Base-by-base conservation (phyloP, 1,140 invertebrate genomes). In the Drosophila nasuta region DNA sequence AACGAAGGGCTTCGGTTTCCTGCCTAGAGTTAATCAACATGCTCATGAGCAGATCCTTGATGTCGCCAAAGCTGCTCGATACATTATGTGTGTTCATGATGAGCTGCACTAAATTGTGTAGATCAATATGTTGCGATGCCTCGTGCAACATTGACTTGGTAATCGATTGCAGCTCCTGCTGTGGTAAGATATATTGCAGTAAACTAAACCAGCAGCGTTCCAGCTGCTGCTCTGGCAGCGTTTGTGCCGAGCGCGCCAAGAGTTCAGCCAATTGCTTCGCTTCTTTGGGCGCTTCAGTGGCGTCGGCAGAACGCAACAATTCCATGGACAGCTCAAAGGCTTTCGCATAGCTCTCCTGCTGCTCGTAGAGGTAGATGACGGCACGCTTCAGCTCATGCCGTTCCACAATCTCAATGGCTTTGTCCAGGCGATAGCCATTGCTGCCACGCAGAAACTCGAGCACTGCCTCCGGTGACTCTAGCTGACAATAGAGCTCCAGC, bases 401-500 rank as follows among this genome's bases (percentile, higher is more conserved):
- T 72, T 91, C 73, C 1, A 93, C 93, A 43, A 94, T 92, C 52
- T 80, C 82, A 41, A 94, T 82, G 51, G 93, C 93, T 59, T 91
- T 62, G 28, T 93, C 92, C 13, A 91, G 73, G 1, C 91, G 81
- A 75, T 93, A 88, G 10, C 77, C 72, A 0, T 48, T 64, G 64
- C 67, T 88, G 48, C 46, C 75, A 49, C 41, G 88, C 10, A 92
- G 83, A 90, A 92, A 92, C 46, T 81, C 78, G 57, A 75, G 79
- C 68, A 92, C 82, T 8, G 30, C 65, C 8, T 70, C 48, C 1
- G 88, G 51, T 11, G 92, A 93, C 54, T 95, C 93, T 85, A 95
- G 93, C 71, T 94, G 92, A 81, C 96, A 97, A 93, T 97, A 94
- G 2, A 97, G 92, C 56, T 95, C 94, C 51, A 97, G 93, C 82